A percentile compares a stretch with the other conserved stretches of the same genome.
Evolutionary conservation across 2,888 invertebrate genomes (phyloP).

Genomic region (Oegoconia quadripuncta): DNA sequence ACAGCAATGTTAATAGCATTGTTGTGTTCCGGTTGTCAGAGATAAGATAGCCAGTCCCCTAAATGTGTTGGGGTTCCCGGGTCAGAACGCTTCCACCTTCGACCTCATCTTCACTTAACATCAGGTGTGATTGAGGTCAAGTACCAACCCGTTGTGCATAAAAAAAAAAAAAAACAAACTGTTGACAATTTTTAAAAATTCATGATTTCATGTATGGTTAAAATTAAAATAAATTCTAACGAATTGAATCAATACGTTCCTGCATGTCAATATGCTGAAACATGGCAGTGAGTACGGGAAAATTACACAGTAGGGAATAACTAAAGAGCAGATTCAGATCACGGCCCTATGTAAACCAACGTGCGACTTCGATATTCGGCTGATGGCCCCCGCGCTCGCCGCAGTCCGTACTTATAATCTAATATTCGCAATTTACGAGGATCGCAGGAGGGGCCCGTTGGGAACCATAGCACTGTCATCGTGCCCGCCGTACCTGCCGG

Average conservation of each 20-base stretch:
- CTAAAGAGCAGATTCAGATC: slow-evolving; percentile 65
- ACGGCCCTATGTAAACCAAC: slow-evolving; percentile 57
- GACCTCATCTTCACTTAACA: too few relatives aligned
- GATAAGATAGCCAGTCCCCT: too few relatives aligned
- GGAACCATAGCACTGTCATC: slow-evolving; percentile 73
- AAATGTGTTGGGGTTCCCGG: too few relatives aligned
- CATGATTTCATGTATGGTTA: too few relatives aligned
- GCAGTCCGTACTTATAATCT: slow-evolving; percentile 76
- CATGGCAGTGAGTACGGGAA: slow-evolving; percentile 13
- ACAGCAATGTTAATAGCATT: too few relatives aligned
- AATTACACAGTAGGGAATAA: slow-evolving; percentile 50
- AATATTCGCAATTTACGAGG: slow-evolving; percentile 78
- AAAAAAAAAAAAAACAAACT: too few relatives aligned
- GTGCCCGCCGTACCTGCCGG: slow-evolving; percentile 59
- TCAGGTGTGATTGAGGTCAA: too few relatives aligned
- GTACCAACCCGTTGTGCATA: too few relatives aligned
- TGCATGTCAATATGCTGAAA: not conserved
- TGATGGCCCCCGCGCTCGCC: slow-evolving; percentile 69
- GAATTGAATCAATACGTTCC: slow-evolving; percentile 7
- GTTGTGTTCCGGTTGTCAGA: too few relatives aligned
- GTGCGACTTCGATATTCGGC: slow-evolving; percentile 67
- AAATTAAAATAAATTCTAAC: too few relatives aligned
- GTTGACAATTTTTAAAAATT: too few relatives aligned
- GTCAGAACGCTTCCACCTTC: too few relatives aligned
- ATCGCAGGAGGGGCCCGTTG: slow-evolving; percentile 64